Conservation (phyloP, 2,888 invertebrate genomes). For the Caenorhabditis imperialis region DNA sequence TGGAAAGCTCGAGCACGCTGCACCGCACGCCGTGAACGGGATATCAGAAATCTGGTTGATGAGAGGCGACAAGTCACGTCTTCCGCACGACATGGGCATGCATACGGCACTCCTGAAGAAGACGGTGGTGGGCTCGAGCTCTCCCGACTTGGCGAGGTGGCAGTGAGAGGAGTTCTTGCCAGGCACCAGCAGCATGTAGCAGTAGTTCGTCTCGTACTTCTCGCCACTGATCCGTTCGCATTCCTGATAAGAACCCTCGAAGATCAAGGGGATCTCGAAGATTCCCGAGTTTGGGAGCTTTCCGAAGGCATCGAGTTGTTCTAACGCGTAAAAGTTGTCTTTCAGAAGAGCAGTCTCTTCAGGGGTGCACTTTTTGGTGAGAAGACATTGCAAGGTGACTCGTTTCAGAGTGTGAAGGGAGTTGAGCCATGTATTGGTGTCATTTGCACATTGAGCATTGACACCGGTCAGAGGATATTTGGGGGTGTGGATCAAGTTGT, state of each 20-base stretch:
- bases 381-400: slow-evolving; percentile 25
- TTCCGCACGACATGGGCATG: slow-evolving; percentile 43
- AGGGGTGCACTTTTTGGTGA: slow-evolving; percentile 22
- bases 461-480: slow-evolving; percentile 23
- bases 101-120: slow-evolving; percentile 45
- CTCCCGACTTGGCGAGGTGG: slow-evolving; percentile 10
- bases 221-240: slow-evolving; percentile 29
- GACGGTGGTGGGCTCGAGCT: slow-evolving; percentile 1
- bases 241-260: slow-evolving; percentile 51
- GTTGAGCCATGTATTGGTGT: slow-evolving; percentile 28
- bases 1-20: slow-evolving; percentile 26
- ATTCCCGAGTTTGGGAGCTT: slow-evolving; percentile 28
- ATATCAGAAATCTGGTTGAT: slow-evolving; percentile 21
- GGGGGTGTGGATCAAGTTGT: too few species aligned
- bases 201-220: slow-evolving; percentile 47
- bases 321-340: slow-evolving; percentile 33
- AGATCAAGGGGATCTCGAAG: slow-evolving; percentile 24
- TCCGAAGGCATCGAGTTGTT: slow-evolving; percentile 48
- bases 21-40: slow-evolving; percentile 24
- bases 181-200: slow-evolving; percentile 29
- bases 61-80: slow-evolving; percentile 15
- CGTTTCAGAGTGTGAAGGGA: slow-evolving; percentile 5
- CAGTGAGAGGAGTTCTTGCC: slow-evolving; percentile 25
- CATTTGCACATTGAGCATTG: slow-evolving; percentile 24
- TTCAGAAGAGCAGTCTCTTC: slow-evolving; percentile 22